Percentiles rank a stretch among this genome's conserved stretches.
These are phyloP conservation scores for Hypotaenidia okinawae DNA, from an alignment of 2,797 vertebrate species.

Conservation along the genomic window DNA sequence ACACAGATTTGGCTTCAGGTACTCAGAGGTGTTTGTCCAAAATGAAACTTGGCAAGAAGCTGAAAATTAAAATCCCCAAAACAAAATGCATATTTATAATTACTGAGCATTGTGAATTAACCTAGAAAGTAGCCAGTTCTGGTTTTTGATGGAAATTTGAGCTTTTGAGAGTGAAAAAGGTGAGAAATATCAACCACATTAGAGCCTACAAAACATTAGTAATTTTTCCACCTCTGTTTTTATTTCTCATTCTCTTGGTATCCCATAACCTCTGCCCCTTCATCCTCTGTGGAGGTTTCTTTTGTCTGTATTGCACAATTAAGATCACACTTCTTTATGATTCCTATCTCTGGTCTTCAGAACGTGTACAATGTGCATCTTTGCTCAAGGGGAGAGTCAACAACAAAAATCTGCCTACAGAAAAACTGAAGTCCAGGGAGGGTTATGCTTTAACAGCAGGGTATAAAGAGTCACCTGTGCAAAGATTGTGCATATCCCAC, in stretches of 20 bases:
- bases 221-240: background rate
- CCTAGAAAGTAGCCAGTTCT: background rate
- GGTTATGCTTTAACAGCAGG: background rate
- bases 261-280: background rate
- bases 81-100: background rate
- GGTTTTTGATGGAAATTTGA: background rate
- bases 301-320: background rate
- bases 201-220: background rate
- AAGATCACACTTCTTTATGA: background rate
- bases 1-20: background rate
- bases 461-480: background rate
- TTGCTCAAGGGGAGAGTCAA: background rate
- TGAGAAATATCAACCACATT: background rate
- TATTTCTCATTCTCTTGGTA: background rate
- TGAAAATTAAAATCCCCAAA: background rate
- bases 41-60: background rate
- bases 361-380: fast-evolving
- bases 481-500: background rate
- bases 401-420: background rate
- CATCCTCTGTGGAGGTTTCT: background rate
- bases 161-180: background rate
- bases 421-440: background rate
- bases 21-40: background rate
- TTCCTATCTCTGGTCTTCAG: background rate
- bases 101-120: background rate